Base-by-base conservation (phyloP, 2,797 vertebrate genomes). In the Uromys caudimaculatus region DNA sequence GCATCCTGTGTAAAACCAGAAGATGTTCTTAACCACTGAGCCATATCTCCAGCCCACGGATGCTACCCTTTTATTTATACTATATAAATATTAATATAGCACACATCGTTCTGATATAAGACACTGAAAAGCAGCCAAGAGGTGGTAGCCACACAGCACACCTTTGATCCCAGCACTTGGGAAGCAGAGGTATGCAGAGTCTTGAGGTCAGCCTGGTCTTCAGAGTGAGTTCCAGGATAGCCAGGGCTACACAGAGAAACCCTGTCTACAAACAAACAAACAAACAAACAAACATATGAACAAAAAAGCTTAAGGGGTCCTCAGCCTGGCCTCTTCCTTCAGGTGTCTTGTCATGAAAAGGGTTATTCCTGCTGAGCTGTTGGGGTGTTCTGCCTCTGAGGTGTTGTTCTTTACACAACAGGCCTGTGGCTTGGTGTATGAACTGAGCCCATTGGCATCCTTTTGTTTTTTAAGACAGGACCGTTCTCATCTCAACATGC, bases 1-100 rank as follows among this genome's bases (percentile, higher is more conserved):
- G 14, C 3, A 13, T 38, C 50, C 23, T 71, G 13, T 52, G 21
- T 71, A 54, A 54, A 69, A 54, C 32, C 47, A 38, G 83, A 60
- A 75, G 73, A 17, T 14, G 44, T 60, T 60, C 79, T 27, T 82
- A 62, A 47, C 16, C 27, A 35, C 81, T 35, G 62, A 69, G 21
- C 44, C 6, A 2, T 35, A 64, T n/a, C 83, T 86, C 84, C 47
- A 27, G 35, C 32, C 64, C 84, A 67, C 29, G 27, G 27, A 2
- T 87, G n/a, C 47, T 54, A 62, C 78, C 54, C 64, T 91, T 94
- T 58, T 86, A 50, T 64, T 79, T 93, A 24, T 90, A n/a, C 6
- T 56, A 21, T 78, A 52, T 35, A 78, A 62, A 64, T 83, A 83
- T 69, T 94, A 81, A 86, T 21, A 58, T 16, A 91, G 73, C 83